These are phyloP conservation scores for Anoplophora glabripennis DNA, from an alignment of 1,140 invertebrate species.

Conservation along the genomic window DNA sequence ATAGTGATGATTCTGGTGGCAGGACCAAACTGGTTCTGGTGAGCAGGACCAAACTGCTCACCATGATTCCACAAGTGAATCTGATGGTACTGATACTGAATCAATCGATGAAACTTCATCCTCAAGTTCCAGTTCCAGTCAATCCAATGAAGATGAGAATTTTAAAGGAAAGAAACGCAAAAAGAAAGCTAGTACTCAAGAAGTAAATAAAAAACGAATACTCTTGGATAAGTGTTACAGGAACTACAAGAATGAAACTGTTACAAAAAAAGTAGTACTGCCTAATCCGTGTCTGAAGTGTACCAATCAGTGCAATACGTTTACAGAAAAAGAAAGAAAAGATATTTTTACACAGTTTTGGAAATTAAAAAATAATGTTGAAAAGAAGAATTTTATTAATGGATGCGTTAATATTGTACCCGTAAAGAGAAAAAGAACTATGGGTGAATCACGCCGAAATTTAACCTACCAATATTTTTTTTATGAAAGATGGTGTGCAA, in stretches of 20 bases:
- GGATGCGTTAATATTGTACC: background rate
- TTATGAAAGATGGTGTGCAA: slow-evolving; percentile 3
- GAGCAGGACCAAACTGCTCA: no score
- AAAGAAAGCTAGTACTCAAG: background rate
- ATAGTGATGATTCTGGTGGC: no score
- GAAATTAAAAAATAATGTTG: background rate
- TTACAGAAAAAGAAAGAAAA: no score
- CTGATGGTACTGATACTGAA: no score
- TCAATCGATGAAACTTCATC: no score
- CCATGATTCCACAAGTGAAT: no score
- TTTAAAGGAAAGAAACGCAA: background rate
- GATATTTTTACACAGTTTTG: background rate
- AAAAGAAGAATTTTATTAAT: slow-evolving; percentile 3
- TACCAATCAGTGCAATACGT: no score
- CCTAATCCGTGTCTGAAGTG: no score
- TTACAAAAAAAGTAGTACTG: background rate
- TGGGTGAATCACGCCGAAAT: background rate
- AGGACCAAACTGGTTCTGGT: no score
- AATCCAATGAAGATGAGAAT: background rate
- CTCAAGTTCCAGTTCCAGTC: background rate
- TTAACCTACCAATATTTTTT: slow-evolving; percentile 14
- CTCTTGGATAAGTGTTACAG: background rate
- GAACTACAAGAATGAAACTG: background rate
- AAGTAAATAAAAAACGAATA: slow-evolving; percentile 3
- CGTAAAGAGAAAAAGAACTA: slow-evolving; percentile 1